These are phyloP conservation scores for Pangasius mekongensis DNA, from an alignment of 2,797 vertebrate genomes.

Conservation along the genomic window DNA sequence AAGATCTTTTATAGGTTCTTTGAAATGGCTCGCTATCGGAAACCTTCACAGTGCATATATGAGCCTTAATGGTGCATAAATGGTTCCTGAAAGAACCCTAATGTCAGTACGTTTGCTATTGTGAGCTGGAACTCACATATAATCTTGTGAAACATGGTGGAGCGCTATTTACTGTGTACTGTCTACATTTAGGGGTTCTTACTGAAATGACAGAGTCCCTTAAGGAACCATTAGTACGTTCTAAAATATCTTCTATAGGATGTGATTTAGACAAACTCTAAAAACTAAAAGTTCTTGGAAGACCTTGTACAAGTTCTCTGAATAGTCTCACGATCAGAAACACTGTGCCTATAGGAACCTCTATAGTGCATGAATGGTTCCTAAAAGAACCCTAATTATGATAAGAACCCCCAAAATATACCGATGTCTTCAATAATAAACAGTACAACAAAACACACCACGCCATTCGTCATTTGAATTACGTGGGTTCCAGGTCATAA, in stretches of 20 bases:
- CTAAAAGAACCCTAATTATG: neutral
- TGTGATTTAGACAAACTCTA: neutral
- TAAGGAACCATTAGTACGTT: neutral
- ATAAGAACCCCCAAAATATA: neutral
- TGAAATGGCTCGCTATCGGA: neutral
- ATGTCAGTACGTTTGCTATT: neutral
- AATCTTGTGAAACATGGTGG: neutral
- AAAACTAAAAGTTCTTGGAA: neutral
- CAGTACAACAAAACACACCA: neutral
- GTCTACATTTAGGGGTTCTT: neutral
- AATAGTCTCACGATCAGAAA: neutral
- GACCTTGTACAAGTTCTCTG: neutral
- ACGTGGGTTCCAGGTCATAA: neutral
- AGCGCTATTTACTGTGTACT: neutral
- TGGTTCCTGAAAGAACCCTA: neutral
- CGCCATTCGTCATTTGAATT: too few species aligned
- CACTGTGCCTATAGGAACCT: neutral
- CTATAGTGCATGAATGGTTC: neutral
- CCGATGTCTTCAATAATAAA: neutral
- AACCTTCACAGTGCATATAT: neutral
- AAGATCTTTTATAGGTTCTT: neutral
- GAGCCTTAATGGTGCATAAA: neutral
- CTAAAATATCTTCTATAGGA: neutral
- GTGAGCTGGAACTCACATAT: neutral
- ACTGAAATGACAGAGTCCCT: neutral